Conservation (phyloP, 2,113 vertebrate genomes). For the Chlamydotis undulata region DNA sequence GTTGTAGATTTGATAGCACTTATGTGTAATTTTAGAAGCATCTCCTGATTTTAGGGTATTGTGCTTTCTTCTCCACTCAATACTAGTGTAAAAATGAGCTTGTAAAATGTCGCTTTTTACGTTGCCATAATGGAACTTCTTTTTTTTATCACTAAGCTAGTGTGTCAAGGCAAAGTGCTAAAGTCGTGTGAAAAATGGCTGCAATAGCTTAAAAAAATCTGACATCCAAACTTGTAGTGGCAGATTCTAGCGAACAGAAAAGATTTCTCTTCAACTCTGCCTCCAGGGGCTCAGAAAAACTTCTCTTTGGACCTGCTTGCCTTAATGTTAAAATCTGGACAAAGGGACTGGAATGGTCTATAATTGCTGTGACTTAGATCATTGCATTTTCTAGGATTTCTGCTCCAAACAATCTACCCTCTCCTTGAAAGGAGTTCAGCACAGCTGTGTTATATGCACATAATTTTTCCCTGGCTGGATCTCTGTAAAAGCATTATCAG, state of each 20-base stretch:
- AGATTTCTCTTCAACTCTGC: not conserved
- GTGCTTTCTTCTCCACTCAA: not conserved
- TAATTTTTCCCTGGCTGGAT: not conserved
- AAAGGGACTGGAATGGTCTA: not conserved
- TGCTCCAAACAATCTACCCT: not conserved
- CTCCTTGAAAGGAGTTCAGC: not conserved
- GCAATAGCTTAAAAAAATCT: slow-evolving; percentile 4
- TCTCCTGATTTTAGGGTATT: not conserved
- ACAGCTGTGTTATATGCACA: not conserved
- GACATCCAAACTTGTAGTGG: not conserved
- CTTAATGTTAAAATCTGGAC: not conserved
- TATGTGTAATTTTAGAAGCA: not conserved
- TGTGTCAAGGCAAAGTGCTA: not conserved
- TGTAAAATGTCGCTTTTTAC: not conserved
- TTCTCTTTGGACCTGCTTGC: not conserved
- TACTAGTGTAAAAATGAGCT: not conserved
- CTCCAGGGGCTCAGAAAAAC: not conserved
- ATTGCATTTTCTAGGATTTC: not conserved
- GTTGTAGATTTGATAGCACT: not conserved
- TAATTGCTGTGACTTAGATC: not conserved
- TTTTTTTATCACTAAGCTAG: slow-evolving; percentile 31
- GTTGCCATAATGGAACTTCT: not conserved
- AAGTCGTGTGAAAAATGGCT: slow-evolving; percentile 25
- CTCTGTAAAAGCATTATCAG: slow-evolving; percentile 6
- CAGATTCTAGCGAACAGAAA: not conserved